Percentiles rank a stretch among this genome's conserved stretches.
phyloP scores from a whole-genome alignment of 92 coral and sea anemone species.

The Phenganax marumi region DNA sequence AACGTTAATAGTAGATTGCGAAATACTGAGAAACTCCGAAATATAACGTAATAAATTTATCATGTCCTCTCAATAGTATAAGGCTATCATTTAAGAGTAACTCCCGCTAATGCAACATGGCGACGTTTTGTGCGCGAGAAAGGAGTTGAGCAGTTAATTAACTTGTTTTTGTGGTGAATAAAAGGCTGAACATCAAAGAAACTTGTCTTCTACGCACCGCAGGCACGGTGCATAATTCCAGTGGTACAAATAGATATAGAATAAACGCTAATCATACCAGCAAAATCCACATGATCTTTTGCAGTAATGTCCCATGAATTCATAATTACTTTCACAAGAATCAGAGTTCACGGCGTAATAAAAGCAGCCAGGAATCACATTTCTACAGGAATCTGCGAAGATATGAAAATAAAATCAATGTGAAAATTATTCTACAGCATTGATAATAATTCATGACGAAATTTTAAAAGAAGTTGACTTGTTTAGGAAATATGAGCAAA shows the following conservation, averaged over 20 bases:
- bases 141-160: no score
- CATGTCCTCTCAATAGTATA: no score
- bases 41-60: no score
- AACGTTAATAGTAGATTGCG: no score
- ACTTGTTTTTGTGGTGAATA: no score
- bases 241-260: not conserved
- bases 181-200: not conserved
- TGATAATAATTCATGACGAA: not conserved
- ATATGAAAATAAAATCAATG: not conserved
- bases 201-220: not conserved
- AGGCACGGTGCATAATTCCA: not conserved
- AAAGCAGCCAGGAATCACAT: slow-evolving; percentile 20
- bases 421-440: not conserved
- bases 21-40: no score
- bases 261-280: slow-evolving; percentile 18
- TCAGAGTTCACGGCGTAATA: slow-evolving; percentile 12
- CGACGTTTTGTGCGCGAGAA: no score
- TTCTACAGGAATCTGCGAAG: slow-evolving; percentile 4
- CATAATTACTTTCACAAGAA: slow-evolving; percentile 39
- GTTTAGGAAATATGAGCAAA: not conserved
- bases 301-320: slow-evolving; percentile 39
- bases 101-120: no score
- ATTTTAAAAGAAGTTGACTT: not conserved
- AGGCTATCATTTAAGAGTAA: no score
- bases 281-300: slow-evolving; percentile 35